phyloP scores from a whole-genome alignment of 2,797 vertebrate genomes.

The Poecilia gillii region DNA sequence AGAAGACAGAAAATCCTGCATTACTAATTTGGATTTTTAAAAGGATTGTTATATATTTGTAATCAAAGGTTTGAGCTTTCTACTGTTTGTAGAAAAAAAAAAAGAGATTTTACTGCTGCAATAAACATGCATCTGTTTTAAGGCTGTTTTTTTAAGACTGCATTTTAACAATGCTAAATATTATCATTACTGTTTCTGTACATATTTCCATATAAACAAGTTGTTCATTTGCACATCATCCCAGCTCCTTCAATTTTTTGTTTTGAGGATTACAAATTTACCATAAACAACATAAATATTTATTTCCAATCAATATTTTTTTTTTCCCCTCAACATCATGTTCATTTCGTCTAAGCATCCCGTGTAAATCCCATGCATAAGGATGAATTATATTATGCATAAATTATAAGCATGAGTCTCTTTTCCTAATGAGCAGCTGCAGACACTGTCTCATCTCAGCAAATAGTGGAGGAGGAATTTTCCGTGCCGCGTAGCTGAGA shows the following conservation, averaged over 20 bases:
- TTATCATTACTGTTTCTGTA: background rate
- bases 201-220: background rate
- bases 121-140: background rate
- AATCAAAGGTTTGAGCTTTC: background rate
- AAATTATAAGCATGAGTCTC: constrained; percentile 11
- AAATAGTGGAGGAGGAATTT: constrained; percentile 52
- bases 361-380: constrained; percentile 19
- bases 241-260: background rate
- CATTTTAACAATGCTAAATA: background rate
- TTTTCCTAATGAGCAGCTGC: constrained; percentile 6
- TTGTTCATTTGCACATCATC: background rate
- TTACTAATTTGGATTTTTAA: background rate
- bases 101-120: background rate
- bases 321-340: constrained; percentile 8
- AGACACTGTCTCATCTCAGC: constrained; percentile 34
- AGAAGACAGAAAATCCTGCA: background rate
- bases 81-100: background rate
- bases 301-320: constrained; percentile 12
- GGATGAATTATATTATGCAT: constrained; percentile 13
- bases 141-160: background rate
- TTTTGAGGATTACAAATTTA: background rate
- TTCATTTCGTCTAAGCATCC: constrained; percentile 28
- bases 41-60: background rate
- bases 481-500: constrained; percentile 25
- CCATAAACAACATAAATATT: constrained; percentile 35